Percentiles rank a stretch among this genome's conserved stretches.
These are phyloP conservation scores for Rhopalosiphum padi DNA, from an alignment of 1,140 invertebrate genomes.

Conservation along the genomic window DNA sequence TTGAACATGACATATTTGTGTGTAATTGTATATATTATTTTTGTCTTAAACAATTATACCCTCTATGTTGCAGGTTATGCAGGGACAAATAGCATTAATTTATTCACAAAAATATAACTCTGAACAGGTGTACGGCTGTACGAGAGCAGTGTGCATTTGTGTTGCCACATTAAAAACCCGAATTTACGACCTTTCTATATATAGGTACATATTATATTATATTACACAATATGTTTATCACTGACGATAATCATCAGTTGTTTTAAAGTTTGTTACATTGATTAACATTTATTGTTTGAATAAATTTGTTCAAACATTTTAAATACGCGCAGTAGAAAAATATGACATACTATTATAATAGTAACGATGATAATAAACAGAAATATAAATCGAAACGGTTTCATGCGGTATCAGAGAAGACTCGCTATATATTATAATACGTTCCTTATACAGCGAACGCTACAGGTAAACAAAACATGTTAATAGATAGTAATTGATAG, in stretches of 20 bases:
- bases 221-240: background rate
- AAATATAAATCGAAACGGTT: background rate
- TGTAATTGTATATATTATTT: background rate
- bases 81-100: background rate
- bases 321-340: background rate
- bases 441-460: background rate
- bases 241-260: background rate
- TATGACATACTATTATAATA: background rate
- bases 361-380: background rate
- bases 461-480: background rate
- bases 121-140: background rate
- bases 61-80: background rate
- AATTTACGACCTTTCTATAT: background rate
- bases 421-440: background rate
- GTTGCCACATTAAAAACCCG: slow-evolving; percentile 6
- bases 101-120: background rate
- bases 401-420: background rate
- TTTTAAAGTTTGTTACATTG: background rate
- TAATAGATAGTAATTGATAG: too few relatives aligned
- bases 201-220: background rate
- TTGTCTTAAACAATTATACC: background rate
- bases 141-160: background rate
- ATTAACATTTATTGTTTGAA: background rate
- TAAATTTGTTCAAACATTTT: background rate
- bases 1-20: background rate